Base-by-base conservation (phyloP, 2,888 invertebrate genomes). In the Pollenia amentaria region DNA sequence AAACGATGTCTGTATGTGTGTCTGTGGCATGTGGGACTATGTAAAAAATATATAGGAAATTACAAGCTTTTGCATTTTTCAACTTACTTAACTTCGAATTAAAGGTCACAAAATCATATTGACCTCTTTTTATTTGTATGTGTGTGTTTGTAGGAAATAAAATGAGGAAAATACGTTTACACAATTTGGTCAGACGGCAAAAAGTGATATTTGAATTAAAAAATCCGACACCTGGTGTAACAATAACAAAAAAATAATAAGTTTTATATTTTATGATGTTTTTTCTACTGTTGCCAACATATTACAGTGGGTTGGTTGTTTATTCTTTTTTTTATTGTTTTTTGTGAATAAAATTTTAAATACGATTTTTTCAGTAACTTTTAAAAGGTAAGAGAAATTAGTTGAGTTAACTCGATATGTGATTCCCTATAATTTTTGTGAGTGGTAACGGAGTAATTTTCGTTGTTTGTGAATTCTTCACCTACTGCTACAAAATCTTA, bases 41-140 rank as follows among this genome's bases (percentile, higher is more conserved):
- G 67, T 29, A 55, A 57, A 67, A 38, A 46, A 38, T 29, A 29
- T 29, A 29, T 29, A 29, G 29, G 18, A 46, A 21, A 69, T 40
- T 44, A 14, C 40, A 9, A 21, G n/a, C 16, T 67, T 53, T 77
- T 44, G 38, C 16, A 40, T 51, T 75, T 62, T 62, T 16, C 16
- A 40, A 4, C 12, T 18, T 40, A 44, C 9, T 57, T 53, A 46
- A 46, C 14, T 57, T 53, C n/a, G 53, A 55, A 67, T 57, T 51
- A 60, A 76, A 64, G 79, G 69, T 80, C 80, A 76, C 55, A 69
- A 64, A 76, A 65, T 79, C 40, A 79, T 65, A 67, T 86, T 83
- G 86, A 83, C 83, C 76, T 77, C 72, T 78, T 79, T 69, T 10
- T 44, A 11, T 73, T 10, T 11, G 21, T 8, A 51, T n/a, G 29